phyloP scores from a whole-genome alignment of 2,797 vertebrate genomes.

The Sitta carolinensis region DNA sequence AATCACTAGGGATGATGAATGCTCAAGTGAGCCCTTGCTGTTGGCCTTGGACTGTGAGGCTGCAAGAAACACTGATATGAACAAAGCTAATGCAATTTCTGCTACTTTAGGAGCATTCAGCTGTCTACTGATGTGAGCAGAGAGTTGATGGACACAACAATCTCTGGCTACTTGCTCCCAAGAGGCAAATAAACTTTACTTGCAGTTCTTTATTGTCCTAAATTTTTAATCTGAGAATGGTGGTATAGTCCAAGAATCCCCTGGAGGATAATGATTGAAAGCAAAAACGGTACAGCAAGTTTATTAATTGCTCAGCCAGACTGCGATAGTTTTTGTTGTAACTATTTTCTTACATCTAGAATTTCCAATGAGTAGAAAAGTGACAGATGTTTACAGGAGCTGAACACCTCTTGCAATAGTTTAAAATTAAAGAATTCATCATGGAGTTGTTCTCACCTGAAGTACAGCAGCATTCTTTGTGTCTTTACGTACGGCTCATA shows the following conservation, averaged over 20 bases:
- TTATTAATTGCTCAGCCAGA: conserved; percentile 51
- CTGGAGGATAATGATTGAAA: conserved; percentile 28
- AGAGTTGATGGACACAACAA: conserved; percentile 64
- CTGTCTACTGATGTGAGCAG: conserved; percentile 49
- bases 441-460: neutral
- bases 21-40: conserved; percentile 51
- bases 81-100: conserved; percentile 53
- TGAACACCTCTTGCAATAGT: conserved; percentile 3
- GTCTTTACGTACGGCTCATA: neutral
- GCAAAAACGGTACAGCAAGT: neutral
- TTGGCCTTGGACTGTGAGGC: conserved; percentile 39
- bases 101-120: conserved; percentile 46
- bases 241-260: neutral
- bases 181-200: conserved; percentile 57
- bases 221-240: conserved; percentile 59
- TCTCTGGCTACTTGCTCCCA: conserved; percentile 61
- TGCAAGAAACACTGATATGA: conserved; percentile 58
- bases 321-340: neutral
- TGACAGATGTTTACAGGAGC: conserved; percentile 40
- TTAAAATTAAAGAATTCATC: conserved; percentile 53
- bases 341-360: neutral
- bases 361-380: conserved; percentile 30
- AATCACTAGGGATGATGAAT: conserved; percentile 50
- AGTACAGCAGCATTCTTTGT: neutral
- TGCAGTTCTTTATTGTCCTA: conserved; percentile 65